These are phyloP conservation scores for Leptinotarsa tumamoca DNA, from an alignment of 2,888 invertebrate species.

Conservation along the genomic window DNA sequence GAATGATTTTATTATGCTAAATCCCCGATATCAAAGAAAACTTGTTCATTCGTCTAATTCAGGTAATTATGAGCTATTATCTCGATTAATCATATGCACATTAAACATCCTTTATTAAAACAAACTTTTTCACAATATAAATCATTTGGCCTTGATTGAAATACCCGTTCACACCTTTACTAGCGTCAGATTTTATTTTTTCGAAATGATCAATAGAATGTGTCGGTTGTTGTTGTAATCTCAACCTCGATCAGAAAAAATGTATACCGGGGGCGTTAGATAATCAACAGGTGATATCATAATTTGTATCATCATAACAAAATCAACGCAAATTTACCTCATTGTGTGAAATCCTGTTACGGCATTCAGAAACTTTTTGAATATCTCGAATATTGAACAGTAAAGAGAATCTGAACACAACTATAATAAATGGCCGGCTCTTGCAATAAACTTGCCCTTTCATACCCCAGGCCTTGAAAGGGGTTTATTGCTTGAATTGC, in stretches of 20 bases:
- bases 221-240: slow-evolving; percentile 15
- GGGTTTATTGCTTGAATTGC: slow-evolving; percentile 6
- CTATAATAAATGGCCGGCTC: background rate
- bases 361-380: background rate
- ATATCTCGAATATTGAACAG: slow-evolving; percentile 1
- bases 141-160: slow-evolving; percentile 29
- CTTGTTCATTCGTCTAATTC: slow-evolving; percentile 32
- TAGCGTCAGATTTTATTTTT: slow-evolving; percentile 23
- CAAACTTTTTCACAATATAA: slow-evolving; percentile 24
- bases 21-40: slow-evolving; percentile 28
- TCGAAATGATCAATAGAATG: slow-evolving; percentile 14
- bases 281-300: too few species aligned
- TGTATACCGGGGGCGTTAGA: background rate
- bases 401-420: background rate
- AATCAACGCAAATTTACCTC: too few species aligned
- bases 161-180: slow-evolving; percentile 34
- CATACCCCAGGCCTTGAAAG: background rate
- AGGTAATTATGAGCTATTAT: slow-evolving; percentile 34
- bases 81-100: slow-evolving; percentile 35
- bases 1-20: slow-evolving; percentile 38
- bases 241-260: slow-evolving; percentile 8
- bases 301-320: too few species aligned
- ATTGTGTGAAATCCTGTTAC: too few species aligned
- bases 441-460: slow-evolving; percentile 9
- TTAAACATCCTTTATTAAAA: slow-evolving; percentile 36